phyloP scores from a whole-genome alignment of 2,113 vertebrate genomes.

The Pyrgilauda ruficollis region DNA sequence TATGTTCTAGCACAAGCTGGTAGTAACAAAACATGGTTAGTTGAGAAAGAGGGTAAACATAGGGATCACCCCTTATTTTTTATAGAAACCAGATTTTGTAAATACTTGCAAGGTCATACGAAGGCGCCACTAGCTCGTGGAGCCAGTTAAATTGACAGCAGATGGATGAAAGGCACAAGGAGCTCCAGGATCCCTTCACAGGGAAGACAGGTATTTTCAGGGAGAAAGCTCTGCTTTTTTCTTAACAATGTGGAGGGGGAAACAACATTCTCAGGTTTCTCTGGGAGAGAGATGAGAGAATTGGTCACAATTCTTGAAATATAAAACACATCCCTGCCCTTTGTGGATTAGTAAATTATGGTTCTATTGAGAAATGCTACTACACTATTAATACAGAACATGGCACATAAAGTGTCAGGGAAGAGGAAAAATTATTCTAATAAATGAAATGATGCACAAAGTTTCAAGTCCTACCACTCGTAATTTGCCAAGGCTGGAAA shows the following conservation, averaged over 20 bases:
- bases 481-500: neutral
- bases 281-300: neutral
- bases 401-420: neutral
- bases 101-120: constrained; percentile 28
- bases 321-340: neutral
- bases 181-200: neutral
- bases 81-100: constrained; percentile 28
- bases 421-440: constrained; percentile 4
- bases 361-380: neutral
- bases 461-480: neutral
- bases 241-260: neutral
- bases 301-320: neutral
- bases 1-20: neutral
- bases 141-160: constrained; percentile 51
- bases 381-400: neutral
- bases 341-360: neutral
- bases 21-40: neutral
- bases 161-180: constrained; percentile 10
- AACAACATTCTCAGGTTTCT: neutral
- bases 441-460: constrained; percentile 7
- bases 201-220: constrained; percentile 20
- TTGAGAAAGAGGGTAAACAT: constrained; percentile 2
- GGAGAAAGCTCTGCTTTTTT: neutral
- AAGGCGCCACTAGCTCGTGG: neutral
- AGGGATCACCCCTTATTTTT: constrained; percentile 8